Percentiles rank a stretch among this genome's conserved stretches.
Conservation (phyloP, 2,888 invertebrate genomes). For the Proisotoma minuta region DNA sequence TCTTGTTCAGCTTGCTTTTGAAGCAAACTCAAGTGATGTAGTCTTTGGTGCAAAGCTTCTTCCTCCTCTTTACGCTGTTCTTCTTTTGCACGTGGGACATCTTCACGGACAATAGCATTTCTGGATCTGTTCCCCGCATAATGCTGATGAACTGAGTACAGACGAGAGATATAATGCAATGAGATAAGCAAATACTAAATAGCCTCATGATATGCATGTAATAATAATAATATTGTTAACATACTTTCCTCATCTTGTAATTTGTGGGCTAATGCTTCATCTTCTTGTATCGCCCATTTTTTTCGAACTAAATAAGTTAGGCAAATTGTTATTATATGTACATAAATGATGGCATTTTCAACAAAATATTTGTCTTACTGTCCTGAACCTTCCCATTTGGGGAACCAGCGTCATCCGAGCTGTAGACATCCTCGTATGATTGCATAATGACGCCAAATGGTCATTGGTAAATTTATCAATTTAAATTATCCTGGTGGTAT, state of each 20-base stretch:
- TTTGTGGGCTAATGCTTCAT: slow-evolving; percentile 73
- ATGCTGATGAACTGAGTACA: slow-evolving; percentile 63
- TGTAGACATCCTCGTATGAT: background rate
- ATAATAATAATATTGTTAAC: slow-evolving; percentile 49
- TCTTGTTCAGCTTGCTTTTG: slow-evolving; percentile 68
- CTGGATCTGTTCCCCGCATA: slow-evolving; percentile 69
- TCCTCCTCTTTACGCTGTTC: slow-evolving; percentile 68
- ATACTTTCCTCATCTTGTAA: slow-evolving; percentile 77
- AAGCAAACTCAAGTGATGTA: slow-evolving; percentile 51
- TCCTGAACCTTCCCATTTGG: slow-evolving; percentile 6
- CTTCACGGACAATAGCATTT: slow-evolving; percentile 71
- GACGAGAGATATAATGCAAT: background rate
- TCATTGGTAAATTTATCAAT: too few relatives aligned
- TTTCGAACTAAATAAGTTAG: too few relatives aligned
- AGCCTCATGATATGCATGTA: background rate
- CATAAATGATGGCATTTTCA: too few relatives aligned
- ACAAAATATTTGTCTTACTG: slow-evolving; percentile 4
- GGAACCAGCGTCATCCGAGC: background rate
- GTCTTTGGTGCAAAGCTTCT: slow-evolving; percentile 58
- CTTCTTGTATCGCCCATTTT: slow-evolving; percentile 80
- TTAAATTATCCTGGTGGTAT: too few relatives aligned
- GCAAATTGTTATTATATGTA: too few relatives aligned
- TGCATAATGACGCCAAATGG: background rate
- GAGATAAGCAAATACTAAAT: background rate
- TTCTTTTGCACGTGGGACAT: slow-evolving; percentile 68